Conservation (phyloP, 53 echinoderm and acorn worm species). For the Paracentrotus lividus region DNA sequence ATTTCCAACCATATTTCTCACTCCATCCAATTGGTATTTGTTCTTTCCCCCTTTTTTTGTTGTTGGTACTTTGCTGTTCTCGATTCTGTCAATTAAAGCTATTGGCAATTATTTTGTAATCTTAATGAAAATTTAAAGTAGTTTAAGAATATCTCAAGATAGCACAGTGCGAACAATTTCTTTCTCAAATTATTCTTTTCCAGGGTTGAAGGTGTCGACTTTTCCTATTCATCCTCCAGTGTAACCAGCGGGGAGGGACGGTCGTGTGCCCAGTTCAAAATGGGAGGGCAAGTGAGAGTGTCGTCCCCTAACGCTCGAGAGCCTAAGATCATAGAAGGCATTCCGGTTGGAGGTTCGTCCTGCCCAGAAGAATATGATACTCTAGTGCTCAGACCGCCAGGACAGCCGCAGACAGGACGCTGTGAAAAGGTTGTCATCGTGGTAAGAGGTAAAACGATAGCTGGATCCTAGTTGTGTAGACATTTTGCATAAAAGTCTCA, state of each 20-base stretch:
- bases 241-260: conserved; percentile 78
- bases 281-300: conserved; percentile 75
- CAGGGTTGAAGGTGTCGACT: conserved; percentile 86
- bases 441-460: conserved; percentile 28
- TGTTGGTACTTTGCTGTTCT: too few relatives aligned
- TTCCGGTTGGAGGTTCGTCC: conserved; percentile 9
- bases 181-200: background rate
- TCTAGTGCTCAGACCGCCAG: conserved; percentile 34
- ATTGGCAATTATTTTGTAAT: too few relatives aligned
- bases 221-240: conserved; percentile 76
- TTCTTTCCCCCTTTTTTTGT: too few relatives aligned
- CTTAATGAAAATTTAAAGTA: too few relatives aligned
- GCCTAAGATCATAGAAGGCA: background rate
- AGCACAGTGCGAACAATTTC: too few relatives aligned
- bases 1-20: too few relatives aligned
- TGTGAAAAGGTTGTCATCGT: conserved; percentile 60
- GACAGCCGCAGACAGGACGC: background rate
- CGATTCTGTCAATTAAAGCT: too few relatives aligned
- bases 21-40: too few relatives aligned
- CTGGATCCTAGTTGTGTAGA: too few relatives aligned
- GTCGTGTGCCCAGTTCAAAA: conserved; percentile 91
- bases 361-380: conserved; percentile 57
- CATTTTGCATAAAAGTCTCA: too few relatives aligned
- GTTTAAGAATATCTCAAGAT: too few relatives aligned
- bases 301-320: conserved; percentile 73